These are phyloP conservation scores for Hyles lineata DNA, from an alignment of 2,888 invertebrate genomes.

Conservation along the genomic window DNA sequence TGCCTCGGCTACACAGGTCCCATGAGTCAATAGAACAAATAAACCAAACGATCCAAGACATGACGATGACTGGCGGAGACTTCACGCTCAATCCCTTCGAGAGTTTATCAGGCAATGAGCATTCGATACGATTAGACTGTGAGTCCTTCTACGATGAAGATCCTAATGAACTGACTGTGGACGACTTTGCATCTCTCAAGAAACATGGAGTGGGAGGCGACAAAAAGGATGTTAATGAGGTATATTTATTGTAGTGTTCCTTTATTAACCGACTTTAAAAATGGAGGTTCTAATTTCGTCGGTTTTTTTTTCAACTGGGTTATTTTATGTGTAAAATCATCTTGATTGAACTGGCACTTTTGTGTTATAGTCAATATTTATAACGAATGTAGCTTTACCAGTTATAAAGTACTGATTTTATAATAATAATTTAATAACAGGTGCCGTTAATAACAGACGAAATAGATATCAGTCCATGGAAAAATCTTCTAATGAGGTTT, in stretches of 20 bases:
- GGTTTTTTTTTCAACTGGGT: too few species aligned
- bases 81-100: constrained; percentile 79
- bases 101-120: constrained; percentile 62
- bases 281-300: too few species aligned
- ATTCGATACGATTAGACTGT: constrained; percentile 74
- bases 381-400: neutral
- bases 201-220: constrained; percentile 74
- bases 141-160: constrained; percentile 76
- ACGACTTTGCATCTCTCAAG: constrained; percentile 78
- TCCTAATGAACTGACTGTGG: constrained; percentile 71
- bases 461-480: constrained; percentile 81
- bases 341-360: too few species aligned
- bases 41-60: constrained; percentile 82
- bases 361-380: neutral
- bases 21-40: constrained; percentile 79
- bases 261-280: too few species aligned
- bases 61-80: constrained; percentile 78
- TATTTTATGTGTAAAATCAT: too few species aligned
- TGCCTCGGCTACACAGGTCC: constrained; percentile 61
- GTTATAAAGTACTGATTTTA: neutral
- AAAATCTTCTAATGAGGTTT: constrained; percentile 75
- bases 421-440: constrained; percentile 47
- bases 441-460: constrained; percentile 79
- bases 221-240: constrained; percentile 75
- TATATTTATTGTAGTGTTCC: constrained; percentile 36